Evolutionary conservation across 2,113 vertebrate genomes (phyloP).

Genomic region (Cephalopholis sonnerati): DNA sequence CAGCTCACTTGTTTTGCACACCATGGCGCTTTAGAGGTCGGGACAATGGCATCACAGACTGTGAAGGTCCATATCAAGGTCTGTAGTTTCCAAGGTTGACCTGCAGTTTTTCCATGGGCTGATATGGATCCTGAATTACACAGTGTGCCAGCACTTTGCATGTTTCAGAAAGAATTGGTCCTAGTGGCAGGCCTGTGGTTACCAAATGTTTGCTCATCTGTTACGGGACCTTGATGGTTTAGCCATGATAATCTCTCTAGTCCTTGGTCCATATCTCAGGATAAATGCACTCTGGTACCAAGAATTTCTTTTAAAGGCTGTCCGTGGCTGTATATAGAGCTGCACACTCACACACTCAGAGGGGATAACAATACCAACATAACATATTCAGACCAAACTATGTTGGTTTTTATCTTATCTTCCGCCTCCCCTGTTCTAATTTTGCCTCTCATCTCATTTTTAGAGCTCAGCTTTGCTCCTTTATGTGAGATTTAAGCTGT

Average conservation of each 20-base stretch:
- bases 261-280: conserved; percentile 84
- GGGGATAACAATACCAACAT: conserved; percentile 60
- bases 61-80: conserved; percentile 52
- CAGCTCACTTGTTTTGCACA: conserved; percentile 19
- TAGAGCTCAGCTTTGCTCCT: conserved; percentile 46
- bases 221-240: conserved; percentile 58
- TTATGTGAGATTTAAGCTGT: conserved; percentile 28
- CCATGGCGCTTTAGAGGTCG: conserved; percentile 9
- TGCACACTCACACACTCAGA: conserved; percentile 32
- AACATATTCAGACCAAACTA: conserved; percentile 60
- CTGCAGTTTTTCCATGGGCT: neutral
- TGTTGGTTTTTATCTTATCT: conserved; percentile 58
- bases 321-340: conserved; percentile 46
- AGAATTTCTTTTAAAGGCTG: conserved; percentile 71
- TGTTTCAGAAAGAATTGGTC: conserved; percentile 34
- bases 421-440: conserved; percentile 1
- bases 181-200: conserved; percentile 16
- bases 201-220: conserved; percentile 56
- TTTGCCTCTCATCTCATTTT: conserved; percentile 38
- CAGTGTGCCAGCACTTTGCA: conserved; percentile 45
- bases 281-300: conserved; percentile 80
- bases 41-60: conserved; percentile 22
- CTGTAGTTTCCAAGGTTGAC: conserved; percentile 49
- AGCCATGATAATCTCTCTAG: conserved; percentile 57
- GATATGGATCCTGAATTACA: conserved; percentile 34